phyloP scores from a whole-genome alignment of 2,113 vertebrate species.

The Craseonycteris thonglongyai region DNA sequence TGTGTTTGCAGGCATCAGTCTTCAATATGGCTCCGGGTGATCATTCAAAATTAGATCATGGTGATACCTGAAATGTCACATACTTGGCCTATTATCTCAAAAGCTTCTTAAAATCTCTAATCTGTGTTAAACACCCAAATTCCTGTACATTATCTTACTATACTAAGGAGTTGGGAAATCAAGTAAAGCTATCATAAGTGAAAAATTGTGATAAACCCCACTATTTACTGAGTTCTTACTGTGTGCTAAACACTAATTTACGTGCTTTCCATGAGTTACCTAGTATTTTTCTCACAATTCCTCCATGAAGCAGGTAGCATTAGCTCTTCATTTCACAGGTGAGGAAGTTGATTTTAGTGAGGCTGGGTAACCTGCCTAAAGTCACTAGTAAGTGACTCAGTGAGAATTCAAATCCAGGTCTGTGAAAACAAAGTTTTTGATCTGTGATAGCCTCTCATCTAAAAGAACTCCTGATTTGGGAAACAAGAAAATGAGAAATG shows the following conservation, averaged over 20 bases:
- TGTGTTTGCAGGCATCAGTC: neutral
- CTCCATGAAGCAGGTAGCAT: neutral
- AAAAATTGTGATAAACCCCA: too few relatives aligned
- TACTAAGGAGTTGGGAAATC: neutral
- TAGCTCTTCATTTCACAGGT: neutral
- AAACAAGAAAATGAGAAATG: neutral
- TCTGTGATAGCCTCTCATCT: neutral
- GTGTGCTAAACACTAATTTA: neutral
- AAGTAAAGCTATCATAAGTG: neutral
- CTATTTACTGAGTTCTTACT: neutral
- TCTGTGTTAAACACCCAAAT: neutral
- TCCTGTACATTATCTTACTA: neutral
- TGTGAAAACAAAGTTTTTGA: neutral
- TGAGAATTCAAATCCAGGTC: neutral
- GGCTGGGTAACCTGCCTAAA: neutral
- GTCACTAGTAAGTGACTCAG: neutral
- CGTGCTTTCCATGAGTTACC: too few relatives aligned
- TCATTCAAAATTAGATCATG: neutral
- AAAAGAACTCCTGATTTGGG: neutral
- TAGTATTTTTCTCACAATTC: neutral
- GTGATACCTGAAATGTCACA: neutral
- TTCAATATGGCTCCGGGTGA: neutral
- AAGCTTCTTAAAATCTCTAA: neutral
- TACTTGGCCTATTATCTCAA: neutral
- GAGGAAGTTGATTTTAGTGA: neutral